Conservation (phyloP, 2,888 invertebrate species). For the Euplexia lucipara region DNA sequence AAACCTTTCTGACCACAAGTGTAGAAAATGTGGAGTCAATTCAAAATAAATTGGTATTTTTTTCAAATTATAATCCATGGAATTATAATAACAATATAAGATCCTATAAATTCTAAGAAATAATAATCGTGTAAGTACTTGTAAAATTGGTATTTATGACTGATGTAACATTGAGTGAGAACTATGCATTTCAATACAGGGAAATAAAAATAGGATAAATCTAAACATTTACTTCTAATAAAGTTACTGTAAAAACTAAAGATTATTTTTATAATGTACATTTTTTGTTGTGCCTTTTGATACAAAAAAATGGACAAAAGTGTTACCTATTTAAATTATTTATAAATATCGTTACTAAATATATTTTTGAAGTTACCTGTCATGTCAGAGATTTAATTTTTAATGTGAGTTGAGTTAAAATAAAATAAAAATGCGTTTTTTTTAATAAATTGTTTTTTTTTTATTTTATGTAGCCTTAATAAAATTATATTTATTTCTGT, state of each 20-base stretch:
- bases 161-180: constrained; percentile 7
- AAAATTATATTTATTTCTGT: too few relatives aligned
- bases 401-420: constrained; percentile 13
- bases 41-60: background rate
- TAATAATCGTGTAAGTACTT: too few relatives aligned
- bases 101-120: too few relatives aligned
- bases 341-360: constrained; percentile 27
- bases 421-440: constrained; percentile 12
- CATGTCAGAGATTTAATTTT: constrained; percentile 37
- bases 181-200: constrained; percentile 17
- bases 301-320: constrained; percentile 55
- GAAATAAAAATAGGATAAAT: constrained; percentile 9
- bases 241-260: background rate
- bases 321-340: constrained; percentile 46
- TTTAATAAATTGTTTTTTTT: background rate
- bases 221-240: background rate
- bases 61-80: too few relatives aligned
- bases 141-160: background rate
- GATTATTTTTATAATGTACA: background rate
- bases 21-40: background rate
- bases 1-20: too few relatives aligned
- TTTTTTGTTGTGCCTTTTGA: too few relatives aligned
- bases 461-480: background rate
- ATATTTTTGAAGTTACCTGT: constrained; percentile 47
- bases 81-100: too few relatives aligned